Percentiles rank a stretch among this genome's conserved stretches.
Conservation (phyloP, 2,797 vertebrate genomes). For the Galagoides demidoff region DNA sequence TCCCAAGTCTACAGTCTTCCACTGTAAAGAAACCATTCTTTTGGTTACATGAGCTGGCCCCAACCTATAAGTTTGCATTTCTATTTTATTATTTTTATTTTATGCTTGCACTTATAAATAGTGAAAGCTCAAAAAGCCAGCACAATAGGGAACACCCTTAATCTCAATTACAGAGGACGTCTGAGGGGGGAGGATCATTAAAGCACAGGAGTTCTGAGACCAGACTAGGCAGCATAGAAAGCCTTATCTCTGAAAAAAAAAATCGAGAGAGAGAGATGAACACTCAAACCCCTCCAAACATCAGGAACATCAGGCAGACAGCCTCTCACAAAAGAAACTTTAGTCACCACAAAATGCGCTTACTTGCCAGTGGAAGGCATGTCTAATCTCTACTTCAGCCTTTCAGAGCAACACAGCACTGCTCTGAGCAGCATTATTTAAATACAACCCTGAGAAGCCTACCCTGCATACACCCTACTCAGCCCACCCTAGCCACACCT, state of each 20-base stretch:
- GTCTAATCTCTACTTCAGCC: rapidly evolving
- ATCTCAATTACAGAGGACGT: no score
- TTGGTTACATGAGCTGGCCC: background rate
- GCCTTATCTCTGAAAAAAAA: no score
- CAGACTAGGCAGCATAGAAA: no score
- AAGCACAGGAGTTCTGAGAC: no score
- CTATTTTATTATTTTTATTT: background rate
- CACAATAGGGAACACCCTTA: no score
- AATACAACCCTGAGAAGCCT: background rate
- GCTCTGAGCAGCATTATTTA: rapidly evolving
- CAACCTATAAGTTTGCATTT: background rate
- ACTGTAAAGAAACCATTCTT: background rate
- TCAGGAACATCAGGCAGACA: background rate
- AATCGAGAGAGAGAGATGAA: background rate
- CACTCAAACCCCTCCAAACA: background rate
- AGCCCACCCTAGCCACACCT: background rate
- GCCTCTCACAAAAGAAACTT: background rate
- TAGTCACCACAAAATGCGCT: background rate
- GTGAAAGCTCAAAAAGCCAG: no score
- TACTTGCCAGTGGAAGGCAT: background rate
- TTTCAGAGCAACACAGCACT: background rate
- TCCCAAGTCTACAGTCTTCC: background rate
- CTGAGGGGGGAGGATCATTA: no score
- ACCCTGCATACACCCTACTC: background rate
- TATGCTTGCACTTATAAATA: no score